These are phyloP conservation scores for Dryadula phaetusa DNA, from an alignment of 2,888 invertebrate genomes.

Conservation along the genomic window DNA sequence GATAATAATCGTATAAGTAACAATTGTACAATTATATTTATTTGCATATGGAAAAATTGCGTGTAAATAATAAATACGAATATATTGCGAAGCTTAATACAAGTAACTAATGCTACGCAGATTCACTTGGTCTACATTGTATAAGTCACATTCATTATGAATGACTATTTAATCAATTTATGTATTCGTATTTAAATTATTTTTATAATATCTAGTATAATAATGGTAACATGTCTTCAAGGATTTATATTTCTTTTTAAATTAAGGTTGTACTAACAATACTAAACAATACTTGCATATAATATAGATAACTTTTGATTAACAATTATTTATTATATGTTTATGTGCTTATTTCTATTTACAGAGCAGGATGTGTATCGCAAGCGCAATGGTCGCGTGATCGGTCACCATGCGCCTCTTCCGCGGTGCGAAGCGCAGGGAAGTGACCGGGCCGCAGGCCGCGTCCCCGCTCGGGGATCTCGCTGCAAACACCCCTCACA, in stretches of 20 bases:
- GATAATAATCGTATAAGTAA: constrained; percentile 10
- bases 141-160: constrained; percentile 36
- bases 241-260: too few relatives aligned
- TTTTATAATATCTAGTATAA: not conserved
- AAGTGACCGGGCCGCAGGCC: constrained; percentile 83
- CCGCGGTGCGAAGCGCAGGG: constrained; percentile 87
- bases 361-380: constrained; percentile 61
- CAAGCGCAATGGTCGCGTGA: constrained; percentile 78
- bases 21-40: constrained; percentile 33
- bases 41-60: constrained; percentile 47
- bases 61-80: constrained; percentile 43
- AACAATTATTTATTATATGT: not conserved
- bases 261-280: not conserved
- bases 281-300: too few relatives aligned
- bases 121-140: constrained; percentile 42
- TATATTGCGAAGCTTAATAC: constrained; percentile 30
- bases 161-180: constrained; percentile 11
- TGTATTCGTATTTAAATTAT: not conserved
- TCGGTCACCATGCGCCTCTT: constrained; percentile 86
- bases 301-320: too few relatives aligned
- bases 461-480: constrained; percentile 70
- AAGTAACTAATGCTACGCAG: constrained; percentile 37
- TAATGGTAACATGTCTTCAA: not conserved
- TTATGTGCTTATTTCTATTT: constrained; percentile 20
- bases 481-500: constrained; percentile 69